Evolutionary conservation across 2,797 vertebrate species (phyloP).

Genomic region (Hephaestus fuliginosus): DNA sequence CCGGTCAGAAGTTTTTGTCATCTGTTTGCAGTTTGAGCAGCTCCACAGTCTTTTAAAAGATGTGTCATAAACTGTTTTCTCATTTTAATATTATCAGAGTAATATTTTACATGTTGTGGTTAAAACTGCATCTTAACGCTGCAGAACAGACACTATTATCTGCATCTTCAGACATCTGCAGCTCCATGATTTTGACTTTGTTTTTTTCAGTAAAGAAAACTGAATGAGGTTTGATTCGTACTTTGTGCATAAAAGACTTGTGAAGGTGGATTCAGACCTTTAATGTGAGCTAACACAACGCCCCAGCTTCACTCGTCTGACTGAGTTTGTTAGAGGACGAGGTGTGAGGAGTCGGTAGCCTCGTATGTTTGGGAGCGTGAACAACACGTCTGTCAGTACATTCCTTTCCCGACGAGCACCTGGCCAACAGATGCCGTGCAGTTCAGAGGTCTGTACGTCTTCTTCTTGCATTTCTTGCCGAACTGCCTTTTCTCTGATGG

Average conservation of each 20-base stretch:
- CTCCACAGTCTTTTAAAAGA: not conserved
- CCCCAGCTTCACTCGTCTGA: not conserved
- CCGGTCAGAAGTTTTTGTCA: not conserved
- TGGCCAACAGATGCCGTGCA: conserved; percentile 57
- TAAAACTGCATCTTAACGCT: not conserved
- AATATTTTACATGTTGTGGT: not conserved
- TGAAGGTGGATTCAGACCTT: not conserved
- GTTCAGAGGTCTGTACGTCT: not conserved
- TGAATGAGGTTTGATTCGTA: no score
- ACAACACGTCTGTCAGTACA: conserved; percentile 23
- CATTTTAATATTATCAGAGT: not conserved
- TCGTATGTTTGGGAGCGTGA: conserved; percentile 8
- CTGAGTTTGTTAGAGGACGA: not conserved
- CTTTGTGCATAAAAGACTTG: no score
- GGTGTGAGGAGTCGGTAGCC: not conserved
- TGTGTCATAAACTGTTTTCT: not conserved
- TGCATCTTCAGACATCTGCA: no score
- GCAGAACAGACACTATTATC: no score
- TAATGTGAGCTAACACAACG: not conserved
- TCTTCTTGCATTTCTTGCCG: not conserved
- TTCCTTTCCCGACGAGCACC: conserved; percentile 47
- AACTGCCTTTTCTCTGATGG: not conserved
- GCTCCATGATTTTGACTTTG: no score
- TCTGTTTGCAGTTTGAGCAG: not conserved
- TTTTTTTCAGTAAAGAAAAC: no score